These are phyloP conservation scores for Ammodytes dubius DNA, from an alignment of 2,113 vertebrate species.

Conservation along the genomic window DNA sequence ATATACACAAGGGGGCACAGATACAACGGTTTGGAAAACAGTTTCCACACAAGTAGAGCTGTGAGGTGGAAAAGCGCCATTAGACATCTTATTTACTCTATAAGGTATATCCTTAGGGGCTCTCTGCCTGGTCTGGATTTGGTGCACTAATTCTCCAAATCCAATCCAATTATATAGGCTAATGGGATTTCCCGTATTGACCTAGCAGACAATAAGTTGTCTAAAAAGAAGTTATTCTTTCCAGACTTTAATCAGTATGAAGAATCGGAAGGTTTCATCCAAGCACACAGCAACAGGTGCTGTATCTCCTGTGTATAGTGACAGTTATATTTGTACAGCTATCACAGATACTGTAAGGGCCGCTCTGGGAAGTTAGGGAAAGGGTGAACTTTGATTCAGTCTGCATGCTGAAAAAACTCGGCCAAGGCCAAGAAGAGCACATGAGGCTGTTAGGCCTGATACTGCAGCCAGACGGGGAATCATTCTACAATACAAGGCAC, in stretches of 20 bases:
- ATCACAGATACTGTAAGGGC: conserved; percentile 37
- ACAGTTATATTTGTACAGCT: conserved; percentile 30
- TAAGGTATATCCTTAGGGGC: neutral
- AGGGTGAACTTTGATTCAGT: conserved; percentile 63
- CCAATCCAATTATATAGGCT: conserved; percentile 30
- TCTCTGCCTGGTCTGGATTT: neutral
- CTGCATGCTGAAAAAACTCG: conserved; percentile 38
- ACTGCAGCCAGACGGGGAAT: neutral
- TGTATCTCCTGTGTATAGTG: conserved; percentile 65
- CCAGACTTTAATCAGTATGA: neutral
- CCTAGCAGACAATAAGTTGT: neutral
- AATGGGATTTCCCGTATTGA: neutral
- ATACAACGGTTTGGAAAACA: neutral
- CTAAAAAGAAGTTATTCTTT: neutral
- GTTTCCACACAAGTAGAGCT: too few relatives aligned
- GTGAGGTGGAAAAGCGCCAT: neutral
- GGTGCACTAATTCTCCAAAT: neutral
- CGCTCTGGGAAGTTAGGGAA: conserved; percentile 43
- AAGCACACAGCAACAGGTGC: conserved; percentile 66
- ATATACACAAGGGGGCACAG: neutral
- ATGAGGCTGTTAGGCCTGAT: neutral
- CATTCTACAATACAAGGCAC: neutral
- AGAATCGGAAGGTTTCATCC: conserved; percentile 5
- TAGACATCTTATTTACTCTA: conserved; percentile 10
- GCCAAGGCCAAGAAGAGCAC: conserved; percentile 55